Conservation (phyloP, 2,797 vertebrate species). For the Carapus acus region DNA sequence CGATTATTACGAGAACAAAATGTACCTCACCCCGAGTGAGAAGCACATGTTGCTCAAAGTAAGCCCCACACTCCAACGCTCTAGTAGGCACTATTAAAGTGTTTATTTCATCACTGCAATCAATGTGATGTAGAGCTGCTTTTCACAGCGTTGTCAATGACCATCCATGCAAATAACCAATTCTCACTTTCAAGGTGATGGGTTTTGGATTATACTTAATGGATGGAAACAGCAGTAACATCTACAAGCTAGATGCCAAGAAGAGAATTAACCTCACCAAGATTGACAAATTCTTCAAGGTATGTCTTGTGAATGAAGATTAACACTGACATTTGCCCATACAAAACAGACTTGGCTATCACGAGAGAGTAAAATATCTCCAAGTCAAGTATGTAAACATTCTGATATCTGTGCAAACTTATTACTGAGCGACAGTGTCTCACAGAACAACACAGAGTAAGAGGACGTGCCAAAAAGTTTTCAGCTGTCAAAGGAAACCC, state of each 20-base stretch:
- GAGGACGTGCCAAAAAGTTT: too few relatives aligned
- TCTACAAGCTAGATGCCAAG: constrained; percentile 97
- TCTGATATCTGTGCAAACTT: too few relatives aligned
- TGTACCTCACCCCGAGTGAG: constrained; percentile 95
- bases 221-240: constrained; percentile 94
- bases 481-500: too few relatives aligned
- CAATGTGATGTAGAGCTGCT: constrained; percentile 3
- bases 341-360: too few relatives aligned
- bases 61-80: too few relatives aligned
- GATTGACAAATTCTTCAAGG: constrained; percentile 99
- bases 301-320: constrained; percentile 26
- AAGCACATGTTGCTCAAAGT: constrained; percentile 99
- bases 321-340: too few relatives aligned
- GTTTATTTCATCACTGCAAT: not conserved
- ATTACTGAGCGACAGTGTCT: too few relatives aligned
- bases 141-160: not conserved
- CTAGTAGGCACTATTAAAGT: not conserved
- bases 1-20: constrained; percentile 97
- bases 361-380: too few relatives aligned
- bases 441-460: too few relatives aligned
- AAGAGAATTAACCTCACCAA: constrained; percentile 95
- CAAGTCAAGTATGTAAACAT: too few relatives aligned
- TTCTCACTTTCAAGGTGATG: constrained; percentile 81
- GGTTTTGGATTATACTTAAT: constrained; percentile 97
- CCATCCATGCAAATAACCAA: not conserved